phyloP scores from a whole-genome alignment of 1,140 invertebrate species.

The Limonius californicus region DNA sequence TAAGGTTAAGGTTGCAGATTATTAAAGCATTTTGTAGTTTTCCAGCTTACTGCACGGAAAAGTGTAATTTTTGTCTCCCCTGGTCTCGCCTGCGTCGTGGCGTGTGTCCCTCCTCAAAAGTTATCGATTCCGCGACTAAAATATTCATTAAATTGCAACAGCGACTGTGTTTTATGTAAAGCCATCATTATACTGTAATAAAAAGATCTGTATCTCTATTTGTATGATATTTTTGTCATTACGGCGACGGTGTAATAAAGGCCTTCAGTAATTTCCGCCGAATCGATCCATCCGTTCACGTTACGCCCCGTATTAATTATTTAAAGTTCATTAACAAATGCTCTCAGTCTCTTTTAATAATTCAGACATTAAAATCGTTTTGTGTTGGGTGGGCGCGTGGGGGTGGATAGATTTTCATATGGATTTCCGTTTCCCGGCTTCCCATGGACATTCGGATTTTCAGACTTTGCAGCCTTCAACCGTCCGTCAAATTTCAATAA shows the following conservation, averaged over 20 bases:
- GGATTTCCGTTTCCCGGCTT: neutral
- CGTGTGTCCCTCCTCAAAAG: conserved; percentile 3
- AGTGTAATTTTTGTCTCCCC: neutral
- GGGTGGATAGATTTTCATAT: neutral
- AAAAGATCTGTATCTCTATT: conserved; percentile 3
- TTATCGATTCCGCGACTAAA: conserved; percentile 8
- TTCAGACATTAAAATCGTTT: conserved; percentile 7
- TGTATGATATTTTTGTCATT: conserved; percentile 3
- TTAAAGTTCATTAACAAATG: conserved; percentile 15
- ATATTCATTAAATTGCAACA: conserved; percentile 13
- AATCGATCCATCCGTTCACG: conserved; percentile 1
- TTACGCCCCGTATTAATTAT: neutral
- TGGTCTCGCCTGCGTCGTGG: neutral
- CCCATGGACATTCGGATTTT: too few species aligned
- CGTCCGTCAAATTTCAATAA: too few species aligned
- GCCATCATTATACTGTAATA: conserved; percentile 4
- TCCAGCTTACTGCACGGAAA: too few species aligned
- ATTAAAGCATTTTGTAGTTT: too few species aligned
- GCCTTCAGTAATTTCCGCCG: neutral
- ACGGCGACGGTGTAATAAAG: neutral
- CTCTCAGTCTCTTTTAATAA: conserved; percentile 11
- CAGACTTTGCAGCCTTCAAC: too few species aligned
- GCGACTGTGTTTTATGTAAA: conserved; percentile 8
- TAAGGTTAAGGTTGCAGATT: too few species aligned
- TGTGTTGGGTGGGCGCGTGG: neutral